These are phyloP conservation scores for Gadopsis bispinosus DNA, from an alignment of 2,797 vertebrate species.

Conservation along the genomic window DNA sequence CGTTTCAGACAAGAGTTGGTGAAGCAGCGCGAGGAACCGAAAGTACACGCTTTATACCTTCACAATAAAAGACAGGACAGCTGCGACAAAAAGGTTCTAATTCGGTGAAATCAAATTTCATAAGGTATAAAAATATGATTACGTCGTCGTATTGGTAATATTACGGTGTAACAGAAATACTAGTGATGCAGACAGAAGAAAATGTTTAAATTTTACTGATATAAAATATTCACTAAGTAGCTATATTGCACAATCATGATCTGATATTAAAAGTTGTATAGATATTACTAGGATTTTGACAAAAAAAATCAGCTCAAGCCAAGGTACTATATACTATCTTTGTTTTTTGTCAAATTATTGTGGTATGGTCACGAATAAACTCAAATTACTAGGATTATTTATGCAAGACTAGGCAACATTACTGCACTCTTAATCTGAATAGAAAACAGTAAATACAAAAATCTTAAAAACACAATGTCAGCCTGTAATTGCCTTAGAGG, in stretches of 20 bases:
- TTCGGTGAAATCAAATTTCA: background rate
- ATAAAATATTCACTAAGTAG: background rate
- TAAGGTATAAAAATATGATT: background rate
- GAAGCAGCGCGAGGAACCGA: too few relatives aligned
- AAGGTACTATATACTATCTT: background rate
- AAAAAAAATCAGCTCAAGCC: background rate
- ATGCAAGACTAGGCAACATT: background rate
- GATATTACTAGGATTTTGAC: background rate
- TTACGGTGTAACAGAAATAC: too few relatives aligned
- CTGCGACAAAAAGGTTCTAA: background rate
- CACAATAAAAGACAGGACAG: too few relatives aligned
- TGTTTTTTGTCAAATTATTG: background rate
- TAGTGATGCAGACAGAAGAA: background rate
- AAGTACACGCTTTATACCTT: too few relatives aligned
- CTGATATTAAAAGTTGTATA: background rate
- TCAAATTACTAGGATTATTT: background rate
- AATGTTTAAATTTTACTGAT: background rate
- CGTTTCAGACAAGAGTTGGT: too few relatives aligned
- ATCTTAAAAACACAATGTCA: background rate
- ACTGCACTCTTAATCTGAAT: conserved; percentile 23
- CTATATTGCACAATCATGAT: background rate
- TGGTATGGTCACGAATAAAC: background rate
- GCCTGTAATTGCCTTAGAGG: background rate
- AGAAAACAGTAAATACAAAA: conserved; percentile 54
- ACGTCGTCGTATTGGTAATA: background rate